Conservation (phyloP, 2,797 vertebrate species). For the Geotrypetes seraphini region DNA sequence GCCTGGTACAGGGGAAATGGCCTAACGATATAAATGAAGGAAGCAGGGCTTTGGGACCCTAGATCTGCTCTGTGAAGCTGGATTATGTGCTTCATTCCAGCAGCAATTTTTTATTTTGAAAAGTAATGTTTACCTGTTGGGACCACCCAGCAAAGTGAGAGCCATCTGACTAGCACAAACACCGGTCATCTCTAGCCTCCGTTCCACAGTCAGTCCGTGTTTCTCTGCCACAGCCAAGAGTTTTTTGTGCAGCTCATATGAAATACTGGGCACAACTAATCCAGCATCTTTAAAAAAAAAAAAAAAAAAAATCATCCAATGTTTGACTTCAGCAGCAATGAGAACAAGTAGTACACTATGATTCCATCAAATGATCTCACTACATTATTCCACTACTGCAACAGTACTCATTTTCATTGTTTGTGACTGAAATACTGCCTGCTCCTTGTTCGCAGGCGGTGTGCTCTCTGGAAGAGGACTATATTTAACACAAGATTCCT, state of each 20-base stretch:
- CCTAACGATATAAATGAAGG: too few species aligned
- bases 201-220: slow-evolving; percentile 81
- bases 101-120: too few species aligned
- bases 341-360: background rate
- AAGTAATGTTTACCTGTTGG: slow-evolving; percentile 73
- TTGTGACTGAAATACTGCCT: too few species aligned
- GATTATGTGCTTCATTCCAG: background rate
- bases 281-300: slow-evolving; percentile 56
- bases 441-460: too few species aligned
- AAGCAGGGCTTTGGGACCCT: too few species aligned
- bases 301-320: background rate
- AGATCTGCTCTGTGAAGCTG: background rate
- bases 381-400: too few species aligned
- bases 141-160: slow-evolving; percentile 86
- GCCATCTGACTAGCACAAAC: slow-evolving; percentile 97
- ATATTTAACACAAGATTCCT: too few species aligned
- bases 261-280: slow-evolving; percentile 85
- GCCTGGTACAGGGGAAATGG: too few species aligned
- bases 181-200: slow-evolving; percentile 90
- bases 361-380: too few species aligned
- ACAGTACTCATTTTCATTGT: too few species aligned
- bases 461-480: too few species aligned
- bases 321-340: background rate
- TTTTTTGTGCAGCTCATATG: slow-evolving; percentile 86
- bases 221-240: slow-evolving; percentile 79